Base-by-base conservation (phyloP, 2,797 vertebrate genomes). In the Acropternis orthonyx region DNA sequence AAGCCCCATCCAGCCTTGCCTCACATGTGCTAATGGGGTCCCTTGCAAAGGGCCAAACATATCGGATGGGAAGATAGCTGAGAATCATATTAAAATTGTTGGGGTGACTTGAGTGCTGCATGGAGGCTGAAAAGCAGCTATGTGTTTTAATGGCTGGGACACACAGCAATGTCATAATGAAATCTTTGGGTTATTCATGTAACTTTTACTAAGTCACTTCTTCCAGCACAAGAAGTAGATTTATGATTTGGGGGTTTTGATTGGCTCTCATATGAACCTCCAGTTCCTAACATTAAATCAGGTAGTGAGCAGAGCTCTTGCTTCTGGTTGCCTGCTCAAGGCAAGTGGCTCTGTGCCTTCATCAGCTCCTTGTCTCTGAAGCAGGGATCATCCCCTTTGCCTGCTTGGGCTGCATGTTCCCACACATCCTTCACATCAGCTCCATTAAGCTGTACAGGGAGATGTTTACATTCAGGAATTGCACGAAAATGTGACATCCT, bases 391-490 rank as follows among this genome's bases (percentile, higher is more conserved):
- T 41, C 19, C 61, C 4, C 55, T 62, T 67, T 52, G 36, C 30
- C 49, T n/a, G 28, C 65, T 34, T 39, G 3, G 6, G 24, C 28
- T 79, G 19, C 1, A 1, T 37, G 43, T 65, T 85, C 67, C 39
- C 26, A 23, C 49, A 23, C 0, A 0, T 52, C 56, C 69, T 75
- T 81, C 43, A 7, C 16, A 1, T n/a, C 7, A 6, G 37, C 52
- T 71, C 32, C 30, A 3, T 59, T 23, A 3, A 55, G 34, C 63
- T 85, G 3, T 10, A 3, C 5, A 23, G 30, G 46, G 54, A 89
- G 51, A 18, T 0, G 1, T 16, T 56, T 18, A 10, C 24, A 5
- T 37, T 41, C 62, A 22, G 36, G 58, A 22, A 32, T 74, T 56
- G 54, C 34, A 14, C 2, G 8, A 46, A 67, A 77, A 48, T 10